Evolutionary conservation across 2,888 invertebrate species (phyloP).

Genomic region (Protonemura montana): DNA sequence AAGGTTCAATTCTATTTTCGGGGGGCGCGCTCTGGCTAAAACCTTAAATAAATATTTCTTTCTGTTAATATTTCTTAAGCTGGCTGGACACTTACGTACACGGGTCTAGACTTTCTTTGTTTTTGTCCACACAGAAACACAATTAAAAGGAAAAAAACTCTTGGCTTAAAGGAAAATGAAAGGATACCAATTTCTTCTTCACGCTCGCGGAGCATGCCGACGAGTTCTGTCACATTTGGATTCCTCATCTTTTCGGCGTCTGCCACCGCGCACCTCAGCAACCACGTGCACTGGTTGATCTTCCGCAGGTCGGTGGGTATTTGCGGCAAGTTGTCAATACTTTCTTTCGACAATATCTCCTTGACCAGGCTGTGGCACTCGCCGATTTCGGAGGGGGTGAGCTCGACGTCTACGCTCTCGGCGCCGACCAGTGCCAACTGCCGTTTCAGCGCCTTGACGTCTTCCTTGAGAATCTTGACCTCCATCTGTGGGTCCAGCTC

Average conservation of each 20-base stretch:
- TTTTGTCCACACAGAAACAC: too few relatives aligned
- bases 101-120: too few relatives aligned
- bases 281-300: conserved; percentile 56
- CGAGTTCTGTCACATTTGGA: conserved; percentile 32
- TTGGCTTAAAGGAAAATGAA: too few relatives aligned
- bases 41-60: too few relatives aligned
- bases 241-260: conserved; percentile 24
- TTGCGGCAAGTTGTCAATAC: conserved; percentile 51
- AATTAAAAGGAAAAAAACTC: too few relatives aligned
- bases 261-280: conserved; percentile 53
- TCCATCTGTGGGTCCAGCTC: conserved; percentile 59
- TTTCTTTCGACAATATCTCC: conserved; percentile 51
- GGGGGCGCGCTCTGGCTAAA: too few relatives aligned
- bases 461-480: conserved; percentile 58
- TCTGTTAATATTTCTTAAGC: too few relatives aligned
- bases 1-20: too few relatives aligned
- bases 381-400: conserved; percentile 51
- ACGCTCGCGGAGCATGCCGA: conserved; percentile 55
- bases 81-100: too few relatives aligned
- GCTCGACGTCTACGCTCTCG: neutral
- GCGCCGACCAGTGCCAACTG: conserved; percentile 54
- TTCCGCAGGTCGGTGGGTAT: conserved; percentile 55
- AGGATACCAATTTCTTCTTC: conserved; percentile 60
- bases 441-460: conserved; percentile 58
- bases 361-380: conserved; percentile 53